A percentile compares a stretch with the other conserved stretches of the same genome.
Conservation (phyloP, 2,797 vertebrate genomes). For the Hylomyscus alleni region DNA sequence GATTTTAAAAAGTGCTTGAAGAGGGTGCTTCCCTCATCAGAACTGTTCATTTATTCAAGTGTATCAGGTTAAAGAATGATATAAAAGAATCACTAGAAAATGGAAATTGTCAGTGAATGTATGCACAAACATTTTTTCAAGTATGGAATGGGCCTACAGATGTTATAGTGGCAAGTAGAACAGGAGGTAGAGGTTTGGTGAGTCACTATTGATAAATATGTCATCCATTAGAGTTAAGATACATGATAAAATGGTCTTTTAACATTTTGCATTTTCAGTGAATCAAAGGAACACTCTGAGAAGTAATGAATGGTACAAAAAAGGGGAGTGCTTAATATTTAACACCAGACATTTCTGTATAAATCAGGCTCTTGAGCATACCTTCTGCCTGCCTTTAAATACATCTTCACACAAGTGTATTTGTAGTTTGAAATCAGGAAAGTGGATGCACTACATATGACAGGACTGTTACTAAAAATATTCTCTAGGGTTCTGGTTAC, state of each 20-base stretch:
- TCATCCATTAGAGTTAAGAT: slow-evolving; percentile 13
- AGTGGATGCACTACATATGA: slow-evolving; percentile 58
- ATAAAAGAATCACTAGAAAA: background rate
- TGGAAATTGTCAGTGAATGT: background rate
- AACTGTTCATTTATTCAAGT: background rate
- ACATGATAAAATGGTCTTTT: background rate
- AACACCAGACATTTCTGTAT: background rate
- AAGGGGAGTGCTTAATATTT: background rate
- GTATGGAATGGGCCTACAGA: background rate
- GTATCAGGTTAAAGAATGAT: background rate
- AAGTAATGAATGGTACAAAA: background rate
- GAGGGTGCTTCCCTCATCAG: background rate
- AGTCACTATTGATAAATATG: background rate
- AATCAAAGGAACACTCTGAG: background rate
- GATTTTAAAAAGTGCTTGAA: background rate
- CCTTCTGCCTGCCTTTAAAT: background rate
- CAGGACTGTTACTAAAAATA: slow-evolving; percentile 76
- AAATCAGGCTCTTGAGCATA: background rate
- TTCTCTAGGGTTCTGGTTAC: slow-evolving; percentile 40
- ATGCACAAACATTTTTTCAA: background rate
- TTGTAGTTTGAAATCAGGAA: slow-evolving; percentile 8
- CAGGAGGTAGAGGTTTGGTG: background rate
- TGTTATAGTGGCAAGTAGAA: background rate
- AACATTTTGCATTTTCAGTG: background rate
- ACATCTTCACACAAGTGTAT: slow-evolving; percentile 17